Percentiles rank a stretch among this genome's conserved stretches.
These are phyloP conservation scores for Patagioenas fasciata DNA, from an alignment of 2,113 vertebrate genomes.

Conservation along the genomic window DNA sequence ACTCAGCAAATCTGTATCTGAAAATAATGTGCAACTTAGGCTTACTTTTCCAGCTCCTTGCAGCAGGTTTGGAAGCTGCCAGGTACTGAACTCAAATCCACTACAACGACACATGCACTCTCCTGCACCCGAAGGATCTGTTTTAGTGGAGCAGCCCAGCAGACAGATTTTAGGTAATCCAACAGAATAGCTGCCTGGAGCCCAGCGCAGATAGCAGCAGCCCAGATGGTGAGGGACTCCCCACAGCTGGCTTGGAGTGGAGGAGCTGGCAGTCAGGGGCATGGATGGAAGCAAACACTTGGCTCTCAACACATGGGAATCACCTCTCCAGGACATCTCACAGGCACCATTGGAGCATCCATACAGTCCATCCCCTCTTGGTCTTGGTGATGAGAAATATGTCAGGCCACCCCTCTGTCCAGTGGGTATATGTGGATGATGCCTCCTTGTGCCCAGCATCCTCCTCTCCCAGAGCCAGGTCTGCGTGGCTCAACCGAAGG, in stretches of 20 bases:
- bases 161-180: neutral
- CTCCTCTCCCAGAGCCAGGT: neutral
- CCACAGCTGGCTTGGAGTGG: neutral
- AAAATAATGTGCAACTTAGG: neutral
- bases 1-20: neutral
- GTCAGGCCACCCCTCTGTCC: neutral
- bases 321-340: neutral
- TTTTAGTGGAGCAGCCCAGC: neutral
- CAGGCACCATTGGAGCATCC: fast-evolving
- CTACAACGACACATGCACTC: neutral
- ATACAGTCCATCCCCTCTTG: neutral
- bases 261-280: neutral
- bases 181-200: neutral
- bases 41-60: neutral
- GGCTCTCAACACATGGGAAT: neutral
- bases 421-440: neutral
- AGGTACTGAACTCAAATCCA: neutral
- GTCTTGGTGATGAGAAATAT: neutral
- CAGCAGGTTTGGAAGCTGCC: neutral
- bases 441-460: neutral
- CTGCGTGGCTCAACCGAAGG: neutral
- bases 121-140: neutral
- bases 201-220: neutral
- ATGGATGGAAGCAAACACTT: neutral
- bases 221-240: neutral